A percentile compares a stretch with the other conserved stretches of the same genome.
These are phyloP conservation scores for Isichthys henryi DNA, from an alignment of 2,113 vertebrate species.

Conservation along the genomic window DNA sequence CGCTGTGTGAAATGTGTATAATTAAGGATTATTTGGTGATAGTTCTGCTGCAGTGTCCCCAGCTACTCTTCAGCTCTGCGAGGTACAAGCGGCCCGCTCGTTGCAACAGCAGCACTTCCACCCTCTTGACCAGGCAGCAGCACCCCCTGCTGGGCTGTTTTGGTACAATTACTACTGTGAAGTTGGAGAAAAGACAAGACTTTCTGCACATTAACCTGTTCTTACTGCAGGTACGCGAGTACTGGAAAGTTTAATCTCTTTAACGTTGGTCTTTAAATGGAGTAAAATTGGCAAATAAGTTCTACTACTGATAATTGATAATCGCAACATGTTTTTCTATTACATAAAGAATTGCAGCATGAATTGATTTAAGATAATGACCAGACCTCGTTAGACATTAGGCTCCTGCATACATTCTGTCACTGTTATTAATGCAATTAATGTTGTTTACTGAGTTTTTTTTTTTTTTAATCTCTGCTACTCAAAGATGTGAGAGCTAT, in stretches of 20 bases:
- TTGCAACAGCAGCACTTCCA: neutral
- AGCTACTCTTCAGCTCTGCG: neutral
- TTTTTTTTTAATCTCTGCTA: neutral
- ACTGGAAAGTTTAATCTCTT: neutral
- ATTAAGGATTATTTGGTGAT: neutral
- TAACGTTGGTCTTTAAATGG: neutral
- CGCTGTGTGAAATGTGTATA: neutral
- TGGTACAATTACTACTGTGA: neutral
- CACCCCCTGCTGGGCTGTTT: conserved; percentile 22
- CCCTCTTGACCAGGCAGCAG: conserved; percentile 5
- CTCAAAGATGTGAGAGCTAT: conserved; percentile 12
- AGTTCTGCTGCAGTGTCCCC: neutral
- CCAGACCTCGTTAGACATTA: neutral
- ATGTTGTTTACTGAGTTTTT: conserved; percentile 28
- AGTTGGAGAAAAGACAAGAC: neutral
- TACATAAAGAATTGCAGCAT: conserved; percentile 2
- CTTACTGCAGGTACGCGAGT: neutral
- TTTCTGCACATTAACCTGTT: neutral
- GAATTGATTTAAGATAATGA: conserved; percentile 11
- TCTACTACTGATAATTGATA: neutral
- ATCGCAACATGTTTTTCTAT: neutral
- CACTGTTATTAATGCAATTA: conserved; percentile 12
- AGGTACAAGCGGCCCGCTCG: neutral
- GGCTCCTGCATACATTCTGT: neutral
- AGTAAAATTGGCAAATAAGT: neutral